phyloP scores from a whole-genome alignment of 2,113 vertebrate species.

The Perca schrenkii region DNA sequence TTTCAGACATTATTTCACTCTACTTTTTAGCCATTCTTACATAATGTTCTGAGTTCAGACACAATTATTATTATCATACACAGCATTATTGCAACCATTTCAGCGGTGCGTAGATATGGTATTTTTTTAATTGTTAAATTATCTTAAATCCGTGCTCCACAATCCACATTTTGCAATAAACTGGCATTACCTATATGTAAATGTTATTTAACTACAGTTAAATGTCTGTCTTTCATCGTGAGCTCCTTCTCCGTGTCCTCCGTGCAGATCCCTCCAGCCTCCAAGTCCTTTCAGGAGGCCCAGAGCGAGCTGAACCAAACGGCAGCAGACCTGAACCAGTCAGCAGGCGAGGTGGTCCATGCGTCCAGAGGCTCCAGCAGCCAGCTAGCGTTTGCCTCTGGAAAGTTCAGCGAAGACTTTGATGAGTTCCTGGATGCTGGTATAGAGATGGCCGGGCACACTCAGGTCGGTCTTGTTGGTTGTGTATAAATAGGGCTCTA shows the following conservation, averaged over 20 bases:
- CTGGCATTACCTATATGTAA: background rate
- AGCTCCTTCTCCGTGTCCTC: background rate
- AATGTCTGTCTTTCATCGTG: background rate
- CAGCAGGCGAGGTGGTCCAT: slow-evolving; percentile 96
- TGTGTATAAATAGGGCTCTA: background rate
- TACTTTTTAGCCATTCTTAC: background rate
- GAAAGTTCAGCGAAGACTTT: slow-evolving; percentile 97
- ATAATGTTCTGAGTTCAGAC: background rate
- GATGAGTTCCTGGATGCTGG: slow-evolving; percentile 98
- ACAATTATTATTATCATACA: background rate
- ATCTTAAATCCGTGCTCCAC: background rate
- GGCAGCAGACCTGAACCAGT: slow-evolving; percentile 96
- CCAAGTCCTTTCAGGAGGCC: slow-evolving; percentile 96
- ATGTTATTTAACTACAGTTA: background rate
- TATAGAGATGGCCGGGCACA: slow-evolving; percentile 98
- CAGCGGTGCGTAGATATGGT: background rate
- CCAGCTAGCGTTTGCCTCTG: slow-evolving; percentile 94
- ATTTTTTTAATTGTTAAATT: background rate
- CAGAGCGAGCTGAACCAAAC: slow-evolving; percentile 96
- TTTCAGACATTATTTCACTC: background rate
- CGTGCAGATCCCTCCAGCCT: slow-evolving; percentile 92
- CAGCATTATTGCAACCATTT: background rate
- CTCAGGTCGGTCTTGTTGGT: slow-evolving; percentile 85
- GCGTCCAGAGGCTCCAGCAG: slow-evolving; percentile 95
- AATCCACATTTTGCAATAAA: background rate